Evolutionary conservation across 1,140 invertebrate genomes (phyloP).

Genomic region (Drosophila bocki): DNA sequence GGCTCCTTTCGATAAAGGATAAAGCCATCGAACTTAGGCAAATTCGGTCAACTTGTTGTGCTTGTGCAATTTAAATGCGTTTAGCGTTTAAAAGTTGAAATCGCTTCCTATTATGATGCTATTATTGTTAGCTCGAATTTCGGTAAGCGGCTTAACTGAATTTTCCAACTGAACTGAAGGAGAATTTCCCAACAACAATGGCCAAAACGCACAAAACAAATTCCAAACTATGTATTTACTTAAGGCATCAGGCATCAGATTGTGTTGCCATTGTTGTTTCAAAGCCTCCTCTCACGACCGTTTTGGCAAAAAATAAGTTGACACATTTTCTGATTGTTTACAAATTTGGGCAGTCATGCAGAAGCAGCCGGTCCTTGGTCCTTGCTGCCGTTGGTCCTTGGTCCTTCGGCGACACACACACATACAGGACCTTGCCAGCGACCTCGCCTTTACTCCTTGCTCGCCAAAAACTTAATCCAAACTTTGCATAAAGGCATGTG

Average conservation of each 20-base stretch:
- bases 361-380: slow-evolving; percentile 33
- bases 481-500: slow-evolving; percentile 82
- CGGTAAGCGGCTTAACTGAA: slow-evolving; percentile 75
- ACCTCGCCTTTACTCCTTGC: slow-evolving; percentile 20
- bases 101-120: slow-evolving; percentile 64
- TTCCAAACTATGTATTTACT: slow-evolving; percentile 81
- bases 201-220: slow-evolving; percentile 59
- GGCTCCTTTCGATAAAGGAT: slow-evolving; percentile 15
- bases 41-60: slow-evolving; percentile 39
- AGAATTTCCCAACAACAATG: slow-evolving; percentile 13
- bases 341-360: slow-evolving; percentile 78
- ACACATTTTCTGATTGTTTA: slow-evolving; percentile 83
- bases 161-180: slow-evolving; percentile 59
- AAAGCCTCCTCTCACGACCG: slow-evolving; percentile 1
- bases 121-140: slow-evolving; percentile 75
- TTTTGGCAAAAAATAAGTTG: slow-evolving; percentile 68
- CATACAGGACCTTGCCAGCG: slow-evolving; percentile 33
- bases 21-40: slow-evolving; percentile 25
- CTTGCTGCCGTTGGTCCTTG: slow-evolving; percentile 1
- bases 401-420: slow-evolving; percentile 6
- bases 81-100: slow-evolving; percentile 65
- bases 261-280: slow-evolving; percentile 71
- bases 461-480: slow-evolving; percentile 75
- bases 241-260: slow-evolving; percentile 69
- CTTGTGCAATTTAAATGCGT: slow-evolving; percentile 53